Conservation (phyloP, 2,113 vertebrate genomes). For the Noturus placidus region DNA sequence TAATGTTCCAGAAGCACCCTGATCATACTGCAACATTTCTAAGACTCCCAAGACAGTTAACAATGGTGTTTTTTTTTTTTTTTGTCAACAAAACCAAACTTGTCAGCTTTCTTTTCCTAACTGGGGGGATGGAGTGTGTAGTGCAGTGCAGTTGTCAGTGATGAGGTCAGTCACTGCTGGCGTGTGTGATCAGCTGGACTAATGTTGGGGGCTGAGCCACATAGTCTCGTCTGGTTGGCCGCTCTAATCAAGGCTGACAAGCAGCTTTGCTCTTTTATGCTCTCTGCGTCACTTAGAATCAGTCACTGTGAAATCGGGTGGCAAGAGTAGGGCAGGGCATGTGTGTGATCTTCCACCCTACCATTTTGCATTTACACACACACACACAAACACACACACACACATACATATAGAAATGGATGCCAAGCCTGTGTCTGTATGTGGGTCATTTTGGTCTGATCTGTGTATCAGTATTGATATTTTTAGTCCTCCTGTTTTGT, state of each 20-base stretch:
- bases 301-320: constrained; percentile 88
- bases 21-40: constrained; percentile 16
- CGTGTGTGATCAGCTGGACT: constrained; percentile 86
- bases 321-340: constrained; percentile 73
- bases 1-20: background rate
- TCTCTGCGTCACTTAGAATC: constrained; percentile 88
- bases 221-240: constrained; percentile 84
- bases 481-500: constrained; percentile 61
- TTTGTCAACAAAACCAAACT: background rate
- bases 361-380: constrained; percentile 32
- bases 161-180: constrained; percentile 72
- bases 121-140: background rate
- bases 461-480: constrained; percentile 77
- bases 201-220: constrained; percentile 80
- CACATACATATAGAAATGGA: constrained; percentile 43
- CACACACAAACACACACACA: constrained; percentile 30
- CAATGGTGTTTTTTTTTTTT: background rate
- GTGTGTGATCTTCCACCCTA: constrained; percentile 72
- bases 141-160: constrained; percentile 32
- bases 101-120: constrained; percentile 10
- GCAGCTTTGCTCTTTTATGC: constrained; percentile 93
- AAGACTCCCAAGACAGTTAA: constrained; percentile 19
- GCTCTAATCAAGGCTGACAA: constrained; percentile 91
- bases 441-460: constrained; percentile 69
- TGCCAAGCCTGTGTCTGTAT: constrained; percentile 62